These are phyloP conservation scores for Brachyptera risi DNA, from an alignment of 2,888 invertebrate species.

Conservation along the genomic window DNA sequence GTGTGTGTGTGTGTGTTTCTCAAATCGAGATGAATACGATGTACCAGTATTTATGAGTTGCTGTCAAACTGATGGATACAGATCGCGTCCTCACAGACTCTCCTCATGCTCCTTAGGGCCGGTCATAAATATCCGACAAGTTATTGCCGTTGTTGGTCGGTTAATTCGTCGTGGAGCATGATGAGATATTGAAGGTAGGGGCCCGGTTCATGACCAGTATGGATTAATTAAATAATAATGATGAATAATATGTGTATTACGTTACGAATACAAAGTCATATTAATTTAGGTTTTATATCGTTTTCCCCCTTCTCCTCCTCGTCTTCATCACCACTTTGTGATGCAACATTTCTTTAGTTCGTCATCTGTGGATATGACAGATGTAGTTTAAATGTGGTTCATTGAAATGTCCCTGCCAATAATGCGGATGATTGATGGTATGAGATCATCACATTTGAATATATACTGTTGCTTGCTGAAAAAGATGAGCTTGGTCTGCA, in stretches of 20 bases:
- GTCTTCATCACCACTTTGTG: neutral
- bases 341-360: too few species aligned
- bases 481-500: too few species aligned
- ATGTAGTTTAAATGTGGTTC: constrained; percentile 5
- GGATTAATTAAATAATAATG: constrained; percentile 11
- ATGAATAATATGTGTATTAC: neutral
- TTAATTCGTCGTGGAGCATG: constrained; percentile 11
- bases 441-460: too few species aligned
- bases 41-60: constrained; percentile 28
- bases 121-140: constrained; percentile 20
- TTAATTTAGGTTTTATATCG: neutral
- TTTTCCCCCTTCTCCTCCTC: too few species aligned
- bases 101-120: constrained; percentile 19
- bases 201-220: constrained; percentile 2
- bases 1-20: too few species aligned
- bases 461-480: too few species aligned
- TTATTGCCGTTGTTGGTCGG: constrained; percentile 9
- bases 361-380: constrained; percentile 6
- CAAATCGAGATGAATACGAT: constrained; percentile 7
- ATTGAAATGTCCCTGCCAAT: constrained; percentile 19
- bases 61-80: constrained; percentile 27
- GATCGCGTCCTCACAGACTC: constrained; percentile 22
- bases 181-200: neutral
- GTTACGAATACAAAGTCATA: neutral
- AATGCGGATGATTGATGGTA: constrained; percentile 9